A percentile compares a stretch with the other conserved stretches of the same genome.
phyloP scores from a whole-genome alignment of 2,797 vertebrate genomes.

The Anas capensis region DNA sequence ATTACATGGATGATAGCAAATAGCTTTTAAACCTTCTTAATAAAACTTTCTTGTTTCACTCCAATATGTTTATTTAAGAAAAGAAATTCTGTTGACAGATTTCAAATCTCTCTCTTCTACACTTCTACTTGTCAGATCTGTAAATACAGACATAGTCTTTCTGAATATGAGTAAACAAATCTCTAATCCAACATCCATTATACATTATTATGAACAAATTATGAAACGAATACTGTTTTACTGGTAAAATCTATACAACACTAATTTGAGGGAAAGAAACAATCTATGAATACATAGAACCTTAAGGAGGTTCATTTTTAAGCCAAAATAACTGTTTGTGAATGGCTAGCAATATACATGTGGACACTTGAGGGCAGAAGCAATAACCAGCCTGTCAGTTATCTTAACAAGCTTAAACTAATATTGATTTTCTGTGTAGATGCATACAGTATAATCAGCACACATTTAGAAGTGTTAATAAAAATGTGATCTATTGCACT shows the following conservation, averaged over 20 bases:
- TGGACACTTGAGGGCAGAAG: conserved; percentile 63
- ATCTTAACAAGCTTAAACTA: conserved; percentile 67
- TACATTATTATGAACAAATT: not conserved
- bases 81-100: not conserved
- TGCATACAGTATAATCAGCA: conserved; percentile 16
- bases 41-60: not conserved
- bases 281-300: conserved; percentile 6
- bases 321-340: conserved; percentile 28
- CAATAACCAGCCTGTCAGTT: conserved; percentile 79
- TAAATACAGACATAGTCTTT: not conserved
- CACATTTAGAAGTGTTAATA: conserved; percentile 35
- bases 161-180: not conserved
- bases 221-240: conserved; percentile 17
- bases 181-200: not conserved
- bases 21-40: conserved; percentile 37
- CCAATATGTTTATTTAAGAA: not conserved
- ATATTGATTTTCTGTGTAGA: conserved; percentile 45
- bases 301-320: conserved; percentile 56
- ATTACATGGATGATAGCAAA: conserved; percentile 44
- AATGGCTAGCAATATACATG: conserved; percentile 62
- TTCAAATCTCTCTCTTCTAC: not conserved
- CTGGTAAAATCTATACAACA: conserved; percentile 34
- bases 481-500: conserved; percentile 22
- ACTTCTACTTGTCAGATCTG: not conserved
- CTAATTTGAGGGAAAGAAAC: conserved; percentile 48